A percentile compares a stretch with the other conserved stretches of the same genome.
Conservation (phyloP, 2,113 vertebrate genomes). For the Alethe diademata region DNA sequence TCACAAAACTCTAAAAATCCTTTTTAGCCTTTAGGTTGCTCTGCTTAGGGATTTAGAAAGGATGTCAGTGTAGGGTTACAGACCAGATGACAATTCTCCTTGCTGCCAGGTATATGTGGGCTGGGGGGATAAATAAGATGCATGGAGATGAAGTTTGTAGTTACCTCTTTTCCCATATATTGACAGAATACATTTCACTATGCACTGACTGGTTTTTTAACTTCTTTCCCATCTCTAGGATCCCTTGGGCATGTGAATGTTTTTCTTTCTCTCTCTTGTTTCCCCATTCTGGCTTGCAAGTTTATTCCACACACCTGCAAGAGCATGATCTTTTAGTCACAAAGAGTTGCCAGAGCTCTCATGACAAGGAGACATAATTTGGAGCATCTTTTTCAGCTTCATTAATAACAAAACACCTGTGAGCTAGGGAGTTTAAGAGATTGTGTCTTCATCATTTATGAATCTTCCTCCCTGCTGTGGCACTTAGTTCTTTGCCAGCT, state of each 20-base stretch:
- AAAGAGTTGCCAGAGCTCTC: conserved; percentile 46
- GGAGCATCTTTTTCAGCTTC: conserved; percentile 63
- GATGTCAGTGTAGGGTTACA: neutral
- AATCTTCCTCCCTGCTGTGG: conserved; percentile 53
- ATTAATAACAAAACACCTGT: conserved; percentile 69
- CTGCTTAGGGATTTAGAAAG: conserved; percentile 5
- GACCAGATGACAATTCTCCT: conserved; percentile 4
- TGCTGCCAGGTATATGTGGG: conserved; percentile 4
- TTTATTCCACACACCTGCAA: conserved; percentile 52
- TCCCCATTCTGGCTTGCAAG: conserved; percentile 1
- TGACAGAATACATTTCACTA: conserved; percentile 29
- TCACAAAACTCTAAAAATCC: neutral
- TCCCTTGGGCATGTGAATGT: neutral
- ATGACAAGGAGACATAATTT: conserved; percentile 49
- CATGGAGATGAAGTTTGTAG: conserved; percentile 2
- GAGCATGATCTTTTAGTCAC: conserved; percentile 26
- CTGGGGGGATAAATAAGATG: conserved; percentile 24
- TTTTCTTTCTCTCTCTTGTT: neutral
- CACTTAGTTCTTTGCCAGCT: conserved; percentile 51
- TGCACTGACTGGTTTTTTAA: neutral
- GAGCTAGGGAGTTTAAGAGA: conserved; percentile 47
- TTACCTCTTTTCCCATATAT: neutral
- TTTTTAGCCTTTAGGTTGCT: neutral
- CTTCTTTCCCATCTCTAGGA: neutral
- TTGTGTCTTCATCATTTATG: conserved; percentile 60